Percentiles rank a stretch among this genome's conserved stretches.
These are phyloP conservation scores for Dryobotodes eremita DNA, from an alignment of 2,888 invertebrate species.

Conservation along the genomic window DNA sequence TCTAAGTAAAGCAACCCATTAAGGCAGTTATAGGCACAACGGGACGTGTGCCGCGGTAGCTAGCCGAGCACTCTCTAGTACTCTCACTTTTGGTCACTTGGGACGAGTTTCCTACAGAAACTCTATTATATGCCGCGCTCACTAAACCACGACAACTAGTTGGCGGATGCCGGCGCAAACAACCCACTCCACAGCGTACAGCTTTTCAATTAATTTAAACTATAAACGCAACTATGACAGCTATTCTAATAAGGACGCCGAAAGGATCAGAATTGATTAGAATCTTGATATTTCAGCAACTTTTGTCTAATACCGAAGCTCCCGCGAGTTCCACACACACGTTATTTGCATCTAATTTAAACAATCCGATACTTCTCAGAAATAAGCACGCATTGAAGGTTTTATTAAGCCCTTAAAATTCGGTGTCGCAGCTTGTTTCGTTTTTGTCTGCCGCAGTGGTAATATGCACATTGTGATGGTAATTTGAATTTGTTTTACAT, in stretches of 20 bases:
- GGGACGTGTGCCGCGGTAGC: slow-evolving; percentile 23
- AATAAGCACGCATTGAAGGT: slow-evolving; percentile 23
- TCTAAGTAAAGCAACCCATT: slow-evolving; percentile 39
- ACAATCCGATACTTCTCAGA: slow-evolving; percentile 35
- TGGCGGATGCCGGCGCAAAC: slow-evolving; percentile 26
- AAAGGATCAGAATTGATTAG: slow-evolving; percentile 31
- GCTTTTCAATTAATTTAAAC: slow-evolving; percentile 59
- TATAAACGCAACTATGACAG: slow-evolving; percentile 11
- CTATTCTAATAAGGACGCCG: slow-evolving; percentile 20
- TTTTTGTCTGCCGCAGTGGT: slow-evolving; percentile 13
- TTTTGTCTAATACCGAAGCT: slow-evolving; percentile 10
- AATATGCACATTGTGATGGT: slow-evolving; percentile 26
- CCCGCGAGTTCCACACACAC: slow-evolving; percentile 17
- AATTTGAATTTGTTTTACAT: slow-evolving; percentile 37
- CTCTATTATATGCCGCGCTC: slow-evolving; percentile 56
- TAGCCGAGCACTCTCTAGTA: slow-evolving; percentile 32
- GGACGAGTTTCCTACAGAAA: slow-evolving; percentile 66
- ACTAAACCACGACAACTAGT: slow-evolving; percentile 37
- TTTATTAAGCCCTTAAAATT: slow-evolving; percentile 50
- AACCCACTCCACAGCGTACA: slow-evolving; percentile 29
- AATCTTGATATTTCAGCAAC: slow-evolving; percentile 28
- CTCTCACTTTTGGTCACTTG: slow-evolving; percentile 59
- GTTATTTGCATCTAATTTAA: slow-evolving; percentile 57
- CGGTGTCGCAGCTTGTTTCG: slow-evolving; percentile 30
- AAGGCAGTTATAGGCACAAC: slow-evolving; percentile 44